Conservation (phyloP, 2,113 vertebrate genomes). For the Nothocercus julius region DNA sequence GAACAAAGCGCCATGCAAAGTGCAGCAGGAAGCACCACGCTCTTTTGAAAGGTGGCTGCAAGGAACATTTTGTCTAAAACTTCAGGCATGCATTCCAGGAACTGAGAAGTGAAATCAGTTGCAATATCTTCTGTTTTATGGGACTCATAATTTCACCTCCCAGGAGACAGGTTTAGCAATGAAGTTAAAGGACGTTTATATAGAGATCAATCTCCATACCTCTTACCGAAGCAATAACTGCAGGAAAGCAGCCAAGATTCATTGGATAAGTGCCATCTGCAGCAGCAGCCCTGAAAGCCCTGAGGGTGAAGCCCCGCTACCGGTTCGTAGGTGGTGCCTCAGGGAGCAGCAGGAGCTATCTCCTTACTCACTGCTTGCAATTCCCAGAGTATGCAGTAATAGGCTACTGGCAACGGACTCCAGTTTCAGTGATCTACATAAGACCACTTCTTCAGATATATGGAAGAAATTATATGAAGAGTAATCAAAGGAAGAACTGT, state of each 20-base stretch:
- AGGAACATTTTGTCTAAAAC: neutral
- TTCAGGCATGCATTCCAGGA: neutral
- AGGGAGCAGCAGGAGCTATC: neutral
- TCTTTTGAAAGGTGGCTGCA: neutral
- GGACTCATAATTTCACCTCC: neutral
- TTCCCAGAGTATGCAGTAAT: neutral
- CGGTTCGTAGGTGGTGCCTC: neutral
- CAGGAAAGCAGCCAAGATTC: neutral
- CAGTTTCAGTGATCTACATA: too few relatives aligned
- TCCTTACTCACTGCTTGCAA: neutral
- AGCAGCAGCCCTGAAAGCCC: neutral
- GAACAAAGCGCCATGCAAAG: neutral
- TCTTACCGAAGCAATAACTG: neutral
- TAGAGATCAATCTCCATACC: neutral
- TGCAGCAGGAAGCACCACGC: neutral
- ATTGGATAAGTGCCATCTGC: neutral
- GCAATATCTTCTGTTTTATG: neutral
- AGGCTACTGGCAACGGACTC: neutral
- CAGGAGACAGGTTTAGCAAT: neutral
- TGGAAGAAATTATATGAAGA: neutral
- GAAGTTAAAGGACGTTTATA: neutral
- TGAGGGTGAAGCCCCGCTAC: neutral
- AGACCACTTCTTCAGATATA: neutral
- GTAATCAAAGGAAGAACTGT: neutral
- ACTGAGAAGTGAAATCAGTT: neutral